These are phyloP conservation scores for Coreoperca whiteheadi DNA, from an alignment of 2,113 vertebrate genomes.

Conservation along the genomic window DNA sequence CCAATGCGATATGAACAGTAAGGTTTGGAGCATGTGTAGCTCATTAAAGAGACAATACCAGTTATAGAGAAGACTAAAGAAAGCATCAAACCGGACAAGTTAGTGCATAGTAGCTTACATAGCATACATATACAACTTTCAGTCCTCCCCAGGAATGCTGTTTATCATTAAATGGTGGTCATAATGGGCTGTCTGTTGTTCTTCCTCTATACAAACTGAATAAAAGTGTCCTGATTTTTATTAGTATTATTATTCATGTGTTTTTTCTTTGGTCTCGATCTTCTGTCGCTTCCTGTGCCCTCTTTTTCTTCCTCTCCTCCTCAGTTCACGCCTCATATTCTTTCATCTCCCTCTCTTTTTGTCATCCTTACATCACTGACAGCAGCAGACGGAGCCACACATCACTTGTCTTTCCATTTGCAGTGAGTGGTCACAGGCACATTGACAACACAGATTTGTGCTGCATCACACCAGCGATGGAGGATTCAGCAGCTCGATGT, in stretches of 20 bases:
- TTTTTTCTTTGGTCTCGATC: background rate
- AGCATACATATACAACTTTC: slow-evolving; percentile 23
- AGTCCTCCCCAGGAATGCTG: background rate
- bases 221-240: background rate
- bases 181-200: background rate
- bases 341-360: background rate
- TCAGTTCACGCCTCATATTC: background rate
- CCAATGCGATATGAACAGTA: slow-evolving; percentile 47
- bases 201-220: background rate
- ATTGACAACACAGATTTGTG: slow-evolving; percentile 43
- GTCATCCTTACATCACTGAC: slow-evolving; percentile 15
- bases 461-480: slow-evolving; percentile 49
- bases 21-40: slow-evolving; percentile 21
- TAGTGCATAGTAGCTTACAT: background rate
- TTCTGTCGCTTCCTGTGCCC: too few relatives aligned
- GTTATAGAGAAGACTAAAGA: slow-evolving; percentile 42
- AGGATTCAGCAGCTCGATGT: slow-evolving; percentile 18
- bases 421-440: slow-evolving; percentile 4
- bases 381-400: slow-evolving; percentile 30
- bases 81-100: slow-evolving; percentile 39
- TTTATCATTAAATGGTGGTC: slow-evolving; percentile 6
- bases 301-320: background rate
- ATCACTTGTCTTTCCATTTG: background rate
- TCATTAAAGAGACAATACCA: slow-evolving; percentile 45
- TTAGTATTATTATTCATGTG: background rate